Base-by-base conservation (phyloP, 1,140 invertebrate genomes). In the Luehdorfia chinensis region DNA sequence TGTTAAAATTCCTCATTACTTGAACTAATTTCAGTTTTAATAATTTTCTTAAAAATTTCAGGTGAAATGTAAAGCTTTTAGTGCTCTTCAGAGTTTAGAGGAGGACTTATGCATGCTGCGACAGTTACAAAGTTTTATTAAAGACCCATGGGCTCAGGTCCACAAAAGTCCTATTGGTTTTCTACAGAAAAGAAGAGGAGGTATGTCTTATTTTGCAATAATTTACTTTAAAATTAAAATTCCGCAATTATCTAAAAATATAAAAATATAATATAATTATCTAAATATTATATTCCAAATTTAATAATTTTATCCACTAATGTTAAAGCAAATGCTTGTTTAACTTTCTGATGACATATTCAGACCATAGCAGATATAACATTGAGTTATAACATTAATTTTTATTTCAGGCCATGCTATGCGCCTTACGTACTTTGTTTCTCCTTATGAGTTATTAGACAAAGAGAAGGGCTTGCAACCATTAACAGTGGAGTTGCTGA, bases 341-440 rank as follows among this genome's bases (percentile, higher is more conserved):
- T n/a, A n/a, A n/a, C n/a, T n/a, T n/a, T n/a, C n/a, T n/a, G n/a
- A n/a, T n/a, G n/a, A n/a, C n/a, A n/a, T n/a, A n/a, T n/a, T n/a
- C n/a, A n/a, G n/a, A n/a, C n/a, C n/a, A n/a, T n/a, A n/a, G n/a
- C n/a, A n/a, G n/a, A n/a, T n/a, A n/a, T n/a, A n/a, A n/a, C n/a
- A n/a, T n/a, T n/a, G n/a, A n/a, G n/a, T n/a, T n/a, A 7, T 32
- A 44, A 28, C 25, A 28, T 28, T 28, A n/a, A n/a, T n/a, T 11
- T 18, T 33, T 50, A 55, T 86, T 80, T 15, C 76, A 93, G 92
- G 96, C 21, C 95, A 97, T 75, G 94, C 96, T 0, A 96, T 98
- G 94, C 95, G 95, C 63, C 79, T 98, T 7, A 97, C 95, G 0
- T 99, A 97, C 78, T 98, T 98, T 75, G 94, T 98, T 11, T 95